These are phyloP conservation scores for Enteromius anoplus DNA, from an alignment of 2,797 vertebrate species.

Conservation along the genomic window DNA sequence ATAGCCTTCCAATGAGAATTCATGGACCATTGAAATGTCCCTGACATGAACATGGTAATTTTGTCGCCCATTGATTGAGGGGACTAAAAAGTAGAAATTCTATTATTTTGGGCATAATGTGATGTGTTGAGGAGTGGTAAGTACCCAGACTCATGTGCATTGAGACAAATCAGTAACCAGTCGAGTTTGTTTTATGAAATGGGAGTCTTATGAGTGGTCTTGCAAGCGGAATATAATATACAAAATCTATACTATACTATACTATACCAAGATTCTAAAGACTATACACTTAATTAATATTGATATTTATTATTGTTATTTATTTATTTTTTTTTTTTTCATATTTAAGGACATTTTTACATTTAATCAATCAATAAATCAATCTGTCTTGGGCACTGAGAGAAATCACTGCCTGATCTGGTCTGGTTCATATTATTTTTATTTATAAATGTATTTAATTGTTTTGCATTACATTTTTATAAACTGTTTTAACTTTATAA, in stretches of 20 bases:
- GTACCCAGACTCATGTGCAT: slow-evolving; percentile 59
- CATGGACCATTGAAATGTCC: slow-evolving; percentile 27
- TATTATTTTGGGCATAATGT: slow-evolving; percentile 48
- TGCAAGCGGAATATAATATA: neutral
- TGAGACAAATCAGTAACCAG: slow-evolving; percentile 52
- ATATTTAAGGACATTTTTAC: neutral
- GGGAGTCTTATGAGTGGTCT: slow-evolving; percentile 4
- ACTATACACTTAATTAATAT: too few relatives aligned
- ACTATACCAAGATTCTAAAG: too few relatives aligned
- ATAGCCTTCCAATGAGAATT: slow-evolving; percentile 34
- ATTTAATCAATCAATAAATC: neutral
- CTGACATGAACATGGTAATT: slow-evolving; percentile 35
- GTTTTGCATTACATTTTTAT: too few relatives aligned
- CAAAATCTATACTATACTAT: neutral
- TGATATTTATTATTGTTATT: neutral
- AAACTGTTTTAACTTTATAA: too few relatives aligned
- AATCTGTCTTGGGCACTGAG: neutral
- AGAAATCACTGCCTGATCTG: too few relatives aligned
- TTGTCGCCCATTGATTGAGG: slow-evolving; percentile 37
- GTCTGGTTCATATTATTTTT: neutral
- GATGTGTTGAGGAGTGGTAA: slow-evolving; percentile 54
- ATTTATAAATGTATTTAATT: neutral
- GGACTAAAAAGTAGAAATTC: slow-evolving; percentile 64
- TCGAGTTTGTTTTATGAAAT: slow-evolving; percentile 18
- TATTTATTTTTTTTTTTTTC: neutral